Conservation (phyloP, 2,797 vertebrate genomes). For the Tenualosa ilisha region DNA sequence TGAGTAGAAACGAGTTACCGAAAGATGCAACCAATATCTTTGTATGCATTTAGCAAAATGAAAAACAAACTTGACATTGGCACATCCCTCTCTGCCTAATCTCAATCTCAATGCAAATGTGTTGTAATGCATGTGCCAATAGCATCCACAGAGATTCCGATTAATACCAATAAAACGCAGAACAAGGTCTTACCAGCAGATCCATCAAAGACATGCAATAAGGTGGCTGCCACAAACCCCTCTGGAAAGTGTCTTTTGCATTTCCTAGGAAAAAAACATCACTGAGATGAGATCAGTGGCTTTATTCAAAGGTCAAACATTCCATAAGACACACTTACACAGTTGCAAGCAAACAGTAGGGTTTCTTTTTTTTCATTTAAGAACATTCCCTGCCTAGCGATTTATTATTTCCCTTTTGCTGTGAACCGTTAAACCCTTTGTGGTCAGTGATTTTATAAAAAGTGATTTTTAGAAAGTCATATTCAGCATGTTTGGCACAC, state of each 20-base stretch:
- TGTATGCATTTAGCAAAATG: not conserved
- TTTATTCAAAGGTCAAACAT: slow-evolving; percentile 44
- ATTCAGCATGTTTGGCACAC: not conserved
- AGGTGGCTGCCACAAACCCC: not conserved
- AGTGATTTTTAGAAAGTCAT: slow-evolving; percentile 25
- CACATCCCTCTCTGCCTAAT: not conserved
- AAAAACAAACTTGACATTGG: not conserved
- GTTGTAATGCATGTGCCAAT: not conserved
- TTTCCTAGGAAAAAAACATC: slow-evolving; percentile 1
- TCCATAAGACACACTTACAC: slow-evolving; percentile 34
- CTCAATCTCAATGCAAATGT: not conserved
- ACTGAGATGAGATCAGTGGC: slow-evolving; percentile 25
- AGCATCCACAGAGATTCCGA: not conserved
- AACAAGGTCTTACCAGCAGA: not conserved
- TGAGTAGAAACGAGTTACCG: not conserved
- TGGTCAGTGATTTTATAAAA: slow-evolving; percentile 14
- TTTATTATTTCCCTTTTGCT: slow-evolving; percentile 12
- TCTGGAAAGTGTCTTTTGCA: slow-evolving; percentile 13
- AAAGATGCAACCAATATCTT: not conserved
- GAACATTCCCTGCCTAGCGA: slow-evolving; percentile 25
- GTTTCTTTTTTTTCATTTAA: slow-evolving; percentile 41
- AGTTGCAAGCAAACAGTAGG: slow-evolving; percentile 19
- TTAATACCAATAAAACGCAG: not conserved
- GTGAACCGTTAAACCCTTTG: slow-evolving; percentile 24
- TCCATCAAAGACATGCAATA: not conserved